phyloP scores from a whole-genome alignment of 2,113 vertebrate species.

The Macquaria australasica region DNA sequence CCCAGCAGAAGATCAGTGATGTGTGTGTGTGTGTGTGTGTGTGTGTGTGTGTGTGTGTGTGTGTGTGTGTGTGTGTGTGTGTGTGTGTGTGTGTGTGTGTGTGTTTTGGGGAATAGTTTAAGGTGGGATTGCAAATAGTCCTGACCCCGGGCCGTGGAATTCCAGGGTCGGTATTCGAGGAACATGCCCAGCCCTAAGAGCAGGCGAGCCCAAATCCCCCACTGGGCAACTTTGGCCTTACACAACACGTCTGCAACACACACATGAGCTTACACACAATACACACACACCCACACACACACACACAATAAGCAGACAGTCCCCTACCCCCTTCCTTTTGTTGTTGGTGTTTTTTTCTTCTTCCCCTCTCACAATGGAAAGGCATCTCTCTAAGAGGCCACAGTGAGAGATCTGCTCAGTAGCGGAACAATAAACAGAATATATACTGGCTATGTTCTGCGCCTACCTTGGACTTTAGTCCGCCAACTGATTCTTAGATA shows the following conservation, averaged over 20 bases:
- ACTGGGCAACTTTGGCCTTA: slow-evolving; percentile 66
- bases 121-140: slow-evolving; percentile 72
- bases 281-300: slow-evolving; percentile 58
- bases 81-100: slow-evolving; percentile 47
- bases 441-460: slow-evolving; percentile 35
- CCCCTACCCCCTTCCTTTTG: slow-evolving; percentile 77
- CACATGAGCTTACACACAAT: slow-evolving; percentile 46
- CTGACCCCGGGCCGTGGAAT: slow-evolving; percentile 75
- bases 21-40: slow-evolving; percentile 48
- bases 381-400: slow-evolving; percentile 73
- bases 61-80: slow-evolving; percentile 53
- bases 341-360: slow-evolving; percentile 78
- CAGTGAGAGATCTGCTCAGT: slow-evolving; percentile 62
- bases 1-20: slow-evolving; percentile 28
- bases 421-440: slow-evolving; percentile 69
- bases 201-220: slow-evolving; percentile 73
- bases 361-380: slow-evolving; percentile 69
- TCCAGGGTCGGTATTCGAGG: slow-evolving; percentile 76
- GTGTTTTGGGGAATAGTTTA: slow-evolving; percentile 59
- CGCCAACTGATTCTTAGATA: slow-evolving; percentile 40
- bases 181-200: slow-evolving; percentile 74
- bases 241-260: slow-evolving; percentile 66
- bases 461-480: slow-evolving; percentile 67
- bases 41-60: slow-evolving; percentile 53
- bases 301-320: slow-evolving; percentile 71